Base-by-base conservation (phyloP, 1,140 invertebrate genomes). In the Drosophila pachea region DNA sequence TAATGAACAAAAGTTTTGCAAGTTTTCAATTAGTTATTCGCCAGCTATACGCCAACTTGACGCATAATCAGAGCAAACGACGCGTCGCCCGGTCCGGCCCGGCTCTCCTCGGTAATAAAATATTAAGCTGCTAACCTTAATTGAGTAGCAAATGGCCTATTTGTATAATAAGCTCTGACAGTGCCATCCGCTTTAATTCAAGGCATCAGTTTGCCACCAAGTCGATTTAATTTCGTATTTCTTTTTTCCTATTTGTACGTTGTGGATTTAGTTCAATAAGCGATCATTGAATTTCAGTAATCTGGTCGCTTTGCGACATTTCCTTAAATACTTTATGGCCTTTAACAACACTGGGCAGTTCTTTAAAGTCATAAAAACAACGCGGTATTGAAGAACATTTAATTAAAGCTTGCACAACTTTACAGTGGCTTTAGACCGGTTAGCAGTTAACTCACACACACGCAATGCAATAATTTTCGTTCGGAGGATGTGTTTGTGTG, bases 21-120 rank as follows among this genome's bases (percentile, higher is more conserved):
- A 70, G 73, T 86, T 84, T 84, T 84, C 79, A 84, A 84, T 84
- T 84, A 84, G 79, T 74, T 84, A 60, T 64, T 73, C 69, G 66
- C 56, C 71, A 47, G 43, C 64, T 49, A 67, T 64, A 45, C 36
- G 33, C 35, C 49, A 59, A 50, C 73, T 73, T 61, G 45, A 40
- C 47, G 75, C 49, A 79, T 84, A 76, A 79, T 79, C 66, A 76
- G 84, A 81, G 68, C 69, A 74, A 86, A 79, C 81, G 68, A 58
- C 53, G 49, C 35, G 35, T 36, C 4, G 35, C 35, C 40, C n/a
- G 6, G 40, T n/a, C 12, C 12, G n/a, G n/a, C 7, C 8, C n/a
- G 40, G 5, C 3, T 43, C 40, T 5, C 49, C 56, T 70, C 70
- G 59, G 65, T 86, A 74, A 79, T 84, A 59, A 84, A 79, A 79